Base-by-base conservation (phyloP, 2,888 invertebrate genomes). In the Heliconius cydno region DNA sequence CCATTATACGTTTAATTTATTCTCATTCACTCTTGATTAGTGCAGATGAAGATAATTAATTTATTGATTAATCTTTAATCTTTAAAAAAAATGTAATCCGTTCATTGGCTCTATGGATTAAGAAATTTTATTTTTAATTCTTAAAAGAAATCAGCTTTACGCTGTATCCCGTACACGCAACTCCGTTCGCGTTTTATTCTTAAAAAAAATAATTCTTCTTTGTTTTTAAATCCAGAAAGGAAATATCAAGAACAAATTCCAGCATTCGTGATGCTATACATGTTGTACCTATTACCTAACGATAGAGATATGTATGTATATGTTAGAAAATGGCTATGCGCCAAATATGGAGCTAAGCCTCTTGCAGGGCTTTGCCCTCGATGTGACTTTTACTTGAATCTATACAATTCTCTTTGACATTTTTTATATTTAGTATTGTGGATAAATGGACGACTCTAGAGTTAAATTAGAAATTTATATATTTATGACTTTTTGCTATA, bases 21-120 rank as follows among this genome's bases (percentile, higher is more conserved):
- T 71, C 71, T 71, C 76, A 57, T 79, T 79, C 78, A 82, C 80
- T 80, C 79, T 82, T 80, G 70, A 81, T 80, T 81, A 82, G 79
- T 74, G 79, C 79, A 78, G 67, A 78, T 79, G 46, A 70, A 28
- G 25, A 38, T 25, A 15, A 80, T 76, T 82, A 75, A 34, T 60
- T 52, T 57, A 57, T 57, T 57, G 72, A 52, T 52, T 72, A 52
- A 57, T 57, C 30, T 72, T 52, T 57, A 1, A 28, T 28, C 28
- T 28, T 28, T 28, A 28, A 28, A 28, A 28, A 28, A 28, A 28
- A 28, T 1, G 1, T 28, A 13, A 72, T 57, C n/a, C 4, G 22
- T 57, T 34, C 13, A 7, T 72, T 25, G 4, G 13, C n/a, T n/a
- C 2, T 7, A 3, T 25, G 13, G 22, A 25, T 5, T 25, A 41